Evolutionary conservation across 2,113 vertebrate genomes (phyloP).

Genomic region (Syrrhaptes paradoxus): DNA sequence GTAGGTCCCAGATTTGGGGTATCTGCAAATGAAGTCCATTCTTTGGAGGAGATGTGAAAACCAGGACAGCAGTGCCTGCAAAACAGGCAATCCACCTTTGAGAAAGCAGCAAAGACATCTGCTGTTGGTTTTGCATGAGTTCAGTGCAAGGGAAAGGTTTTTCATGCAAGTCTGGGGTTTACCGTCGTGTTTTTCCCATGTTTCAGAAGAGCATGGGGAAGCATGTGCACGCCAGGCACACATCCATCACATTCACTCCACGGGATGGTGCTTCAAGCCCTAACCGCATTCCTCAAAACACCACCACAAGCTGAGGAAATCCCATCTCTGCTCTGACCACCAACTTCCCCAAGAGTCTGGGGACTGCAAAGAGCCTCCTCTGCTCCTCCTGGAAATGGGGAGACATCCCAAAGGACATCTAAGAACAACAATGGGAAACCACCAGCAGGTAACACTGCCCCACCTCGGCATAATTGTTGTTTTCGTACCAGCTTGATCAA

Average conservation of each 20-base stretch:
- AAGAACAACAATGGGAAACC: neutral
- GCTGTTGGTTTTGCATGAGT: neutral
- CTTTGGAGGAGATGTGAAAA: neutral
- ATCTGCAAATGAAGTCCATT: neutral
- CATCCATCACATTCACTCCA: neutral
- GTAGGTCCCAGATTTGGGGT: neutral
- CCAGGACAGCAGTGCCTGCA: neutral
- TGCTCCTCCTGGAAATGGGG: neutral
- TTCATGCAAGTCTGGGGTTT: neutral
- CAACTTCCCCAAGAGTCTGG: neutral
- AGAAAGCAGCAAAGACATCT: neutral
- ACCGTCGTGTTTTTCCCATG: neutral
- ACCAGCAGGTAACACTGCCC: neutral
- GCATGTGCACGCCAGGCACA: neutral
- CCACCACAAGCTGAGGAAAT: neutral
- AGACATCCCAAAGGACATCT: neutral
- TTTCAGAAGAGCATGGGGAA: neutral
- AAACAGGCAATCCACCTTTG: neutral
- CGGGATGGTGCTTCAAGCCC: neutral
- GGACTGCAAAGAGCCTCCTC: neutral
- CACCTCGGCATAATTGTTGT: neutral
- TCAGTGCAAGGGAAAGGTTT: neutral
- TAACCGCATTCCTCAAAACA: neutral
- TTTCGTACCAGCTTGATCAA: neutral
- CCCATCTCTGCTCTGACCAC: neutral